A percentile compares a stretch with the other conserved stretches of the same genome.
phyloP scores from a whole-genome alignment of 2,113 vertebrate genomes.

The Arvicanthis niloticus region DNA sequence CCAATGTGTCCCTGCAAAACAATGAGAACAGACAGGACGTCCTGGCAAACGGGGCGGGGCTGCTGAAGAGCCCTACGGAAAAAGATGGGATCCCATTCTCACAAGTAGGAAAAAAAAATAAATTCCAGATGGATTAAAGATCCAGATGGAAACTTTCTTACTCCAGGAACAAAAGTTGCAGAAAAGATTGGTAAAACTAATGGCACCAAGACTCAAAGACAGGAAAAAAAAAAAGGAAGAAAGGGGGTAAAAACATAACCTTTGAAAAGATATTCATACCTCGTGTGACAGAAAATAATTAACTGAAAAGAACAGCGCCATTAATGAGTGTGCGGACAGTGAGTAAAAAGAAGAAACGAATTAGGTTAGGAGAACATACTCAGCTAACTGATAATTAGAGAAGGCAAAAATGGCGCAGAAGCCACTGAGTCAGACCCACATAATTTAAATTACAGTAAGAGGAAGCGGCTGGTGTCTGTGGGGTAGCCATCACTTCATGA shows the following conservation, averaged over 20 bases:
- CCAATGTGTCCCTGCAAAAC: slow-evolving; percentile 19
- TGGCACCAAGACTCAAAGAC: not conserved
- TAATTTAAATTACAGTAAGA: not conserved
- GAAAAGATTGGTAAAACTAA: slow-evolving; percentile 32
- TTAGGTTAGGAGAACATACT: not conserved
- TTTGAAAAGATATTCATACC: slow-evolving; percentile 15
- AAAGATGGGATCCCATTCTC: slow-evolving; percentile 58
- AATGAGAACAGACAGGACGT: not conserved
- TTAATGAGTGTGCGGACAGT: not conserved
- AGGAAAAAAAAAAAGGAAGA: not conserved
- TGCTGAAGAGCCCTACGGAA: not conserved
- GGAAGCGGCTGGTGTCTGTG: not conserved
- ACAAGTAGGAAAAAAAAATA: slow-evolving; percentile 63
- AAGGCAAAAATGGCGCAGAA: not conserved
- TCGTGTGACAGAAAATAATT: not conserved
- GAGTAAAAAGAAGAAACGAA: not conserved
- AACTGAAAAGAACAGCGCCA: slow-evolving; percentile 16
- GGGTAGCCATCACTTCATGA: not conserved
- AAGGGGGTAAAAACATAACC: not conserved
- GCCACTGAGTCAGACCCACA: not conserved
- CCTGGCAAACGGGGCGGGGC: not conserved
- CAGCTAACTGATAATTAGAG: not conserved
- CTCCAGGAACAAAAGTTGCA: slow-evolving; percentile 47
- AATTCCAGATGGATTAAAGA: slow-evolving; percentile 46
- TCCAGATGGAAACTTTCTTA: slow-evolving; percentile 40